Evolutionary conservation across 2,113 vertebrate genomes (phyloP), one percentile per base, ranked within the genome.

Genomic region (Eublepharis macularius): DNA sequence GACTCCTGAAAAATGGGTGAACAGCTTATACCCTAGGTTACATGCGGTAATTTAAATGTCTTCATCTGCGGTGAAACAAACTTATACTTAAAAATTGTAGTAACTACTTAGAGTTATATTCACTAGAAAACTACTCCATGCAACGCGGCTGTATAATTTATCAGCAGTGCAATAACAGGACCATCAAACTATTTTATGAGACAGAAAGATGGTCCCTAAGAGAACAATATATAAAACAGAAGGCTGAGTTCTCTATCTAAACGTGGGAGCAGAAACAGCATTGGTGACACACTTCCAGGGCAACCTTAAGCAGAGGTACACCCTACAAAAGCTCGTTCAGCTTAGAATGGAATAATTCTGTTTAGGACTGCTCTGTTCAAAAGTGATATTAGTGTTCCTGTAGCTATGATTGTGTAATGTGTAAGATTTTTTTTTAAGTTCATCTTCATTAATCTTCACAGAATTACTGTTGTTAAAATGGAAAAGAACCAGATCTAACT

Each of bases 171-270:
- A 88, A 85, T 88, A 93, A 90, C 88, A 86, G 86, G 87, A 65
- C 91, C 54, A 88, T 91, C 91, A 86, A 81, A 87, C 86, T 90
- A 65, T 69, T 92, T 93, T 88, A 93, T 85, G 87, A 90, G 91
- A 87, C 87, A 92, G 66, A 85, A 88, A 87, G 36, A 92, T 80
- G 86, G 73, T 57, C 90, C 90, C 89, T 86, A 54, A 36, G 78
- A 92, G 88, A 39, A 85, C 86, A 92, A 91, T 86, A 51, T 89
- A 39, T 75, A 90, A 89, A 65, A 90, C n/a, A 87, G 81, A 93
- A 92, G 82, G 76, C 65, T 83, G 87, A 87, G 79, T 24, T 83
- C 73, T 86, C 90, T 82, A 80, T 92, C 68, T 88, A 21, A 66
- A 77, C 81, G 16, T 74, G 84, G 87, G 60, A 92, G 73, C 36